These are phyloP conservation scores for human DNA, from an alignment of 2,113 vertebrate species.

Conservation along the genomic window DNA sequence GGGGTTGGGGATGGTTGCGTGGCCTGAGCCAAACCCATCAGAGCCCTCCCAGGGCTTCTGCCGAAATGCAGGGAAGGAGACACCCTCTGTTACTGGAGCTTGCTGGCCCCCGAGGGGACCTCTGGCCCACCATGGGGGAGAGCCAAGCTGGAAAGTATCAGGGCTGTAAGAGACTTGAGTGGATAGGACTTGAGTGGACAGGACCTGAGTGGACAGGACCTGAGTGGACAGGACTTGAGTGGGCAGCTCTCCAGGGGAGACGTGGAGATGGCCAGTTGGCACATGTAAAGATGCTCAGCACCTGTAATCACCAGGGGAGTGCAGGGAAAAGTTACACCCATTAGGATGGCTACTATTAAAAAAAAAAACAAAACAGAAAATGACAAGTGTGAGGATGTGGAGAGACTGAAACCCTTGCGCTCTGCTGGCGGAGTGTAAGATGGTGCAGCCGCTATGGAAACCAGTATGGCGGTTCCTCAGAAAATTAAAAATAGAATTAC, in stretches of 20 bases:
- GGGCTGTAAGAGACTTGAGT: neutral
- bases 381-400: neutral
- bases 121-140: neutral
- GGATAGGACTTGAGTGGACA: too few relatives aligned
- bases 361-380: neutral
- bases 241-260: neutral
- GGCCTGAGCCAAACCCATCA: neutral
- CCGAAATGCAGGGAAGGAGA: accelerated
- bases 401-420: neutral
- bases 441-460: neutral
- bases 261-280: accelerated
- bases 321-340: neutral
- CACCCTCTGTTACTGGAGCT: neutral
- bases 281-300: too few relatives aligned
- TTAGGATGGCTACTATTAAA: neutral
- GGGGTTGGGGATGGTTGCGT: too few relatives aligned
- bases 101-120: neutral
- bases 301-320: too few relatives aligned
- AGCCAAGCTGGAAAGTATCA: too few relatives aligned
- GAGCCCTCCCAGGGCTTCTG: neutral
- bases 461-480: neutral
- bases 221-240: too few relatives aligned
- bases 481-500: neutral
- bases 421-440: neutral
- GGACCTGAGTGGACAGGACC: neutral